phyloP scores from a whole-genome alignment of 37 sponge, comb jelly and placozoan genomes.

The Halisarca cf. caerulea region DNA sequence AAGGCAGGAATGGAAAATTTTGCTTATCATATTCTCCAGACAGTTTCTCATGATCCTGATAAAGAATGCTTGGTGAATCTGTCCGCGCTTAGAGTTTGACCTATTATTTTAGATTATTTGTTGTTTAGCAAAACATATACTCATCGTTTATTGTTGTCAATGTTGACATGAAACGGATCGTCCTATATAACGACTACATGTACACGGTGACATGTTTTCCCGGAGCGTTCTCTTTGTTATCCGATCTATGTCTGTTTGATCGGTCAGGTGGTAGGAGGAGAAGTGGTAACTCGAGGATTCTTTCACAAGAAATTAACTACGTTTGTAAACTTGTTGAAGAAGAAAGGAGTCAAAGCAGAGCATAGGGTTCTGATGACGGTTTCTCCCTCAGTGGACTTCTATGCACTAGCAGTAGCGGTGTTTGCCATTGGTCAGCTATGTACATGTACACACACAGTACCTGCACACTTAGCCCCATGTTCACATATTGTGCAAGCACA shows the following conservation, averaged over 20 bases:
- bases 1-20: constrained; percentile 51
- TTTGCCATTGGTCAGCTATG: constrained; percentile 57
- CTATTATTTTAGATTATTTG: background rate
- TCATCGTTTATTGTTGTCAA: too few relatives aligned
- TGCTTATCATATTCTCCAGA: constrained; percentile 43
- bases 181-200: background rate
- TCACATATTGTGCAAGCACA: too few relatives aligned
- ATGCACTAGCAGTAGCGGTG: constrained; percentile 56
- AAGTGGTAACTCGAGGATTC: constrained; percentile 23
- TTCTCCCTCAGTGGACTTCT: constrained; percentile 63
- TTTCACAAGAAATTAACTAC: constrained; percentile 52
- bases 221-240: background rate
- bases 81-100: background rate
- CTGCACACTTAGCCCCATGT: too few relatives aligned
- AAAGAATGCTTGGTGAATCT: constrained; percentile 54
- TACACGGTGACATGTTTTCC: background rate
- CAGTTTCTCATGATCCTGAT: constrained; percentile 37
- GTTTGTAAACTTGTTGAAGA: constrained; percentile 35
- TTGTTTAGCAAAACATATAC: too few relatives aligned
- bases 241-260: background rate
- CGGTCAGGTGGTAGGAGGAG: constrained; percentile 34
- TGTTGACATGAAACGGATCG: too few relatives aligned
- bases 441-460: too few relatives aligned
- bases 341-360: constrained; percentile 43
- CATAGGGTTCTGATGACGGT: constrained; percentile 62